Base-by-base conservation (phyloP, 2,797 vertebrate species). In the Varecia variegata region DNA sequence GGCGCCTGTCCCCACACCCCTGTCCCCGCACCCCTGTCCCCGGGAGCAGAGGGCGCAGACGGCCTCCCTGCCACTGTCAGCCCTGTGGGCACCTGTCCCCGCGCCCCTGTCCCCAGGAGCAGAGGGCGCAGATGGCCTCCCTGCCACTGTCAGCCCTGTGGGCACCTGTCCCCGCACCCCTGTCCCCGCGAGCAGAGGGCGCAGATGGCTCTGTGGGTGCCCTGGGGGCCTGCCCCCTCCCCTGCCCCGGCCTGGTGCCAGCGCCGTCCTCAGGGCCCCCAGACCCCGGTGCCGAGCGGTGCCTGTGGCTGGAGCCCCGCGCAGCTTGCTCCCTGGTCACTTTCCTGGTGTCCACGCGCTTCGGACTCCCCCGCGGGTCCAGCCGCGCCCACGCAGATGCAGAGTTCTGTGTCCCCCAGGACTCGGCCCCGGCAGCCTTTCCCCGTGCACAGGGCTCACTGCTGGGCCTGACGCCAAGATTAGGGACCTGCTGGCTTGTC, bases 391-490 rank as follows among this genome's bases (percentile, higher is more conserved):
- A 7, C 9, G 40, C 60, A 82, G 43, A 40, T 50, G 40, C 52
- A 60, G 52, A 60, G 52, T 73, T 73, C 14, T 54, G n/a, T 65
- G 32, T 10, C 32, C 18, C 58, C 27, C 1, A 1, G 17, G 11
- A 1, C 45, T 47, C 9, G 3, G 7, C 4, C 25, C 0, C 0
- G 1, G 40, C 13, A 68, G 15, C 23, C 25, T 3, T 52, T 23
- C 35, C n/a, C 38, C 56, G 18, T 67, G 17, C 5, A 14, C 32
- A n/a, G 25, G 21, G 20, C 23, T 7, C 68, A 4, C 12, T 23
- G 60, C 45, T 17, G 11, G 15, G 21, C 70, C 71, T 32, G n/a
- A 40, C 3, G 2, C 35, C 67, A 27, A 50, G 30, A 32, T 3
- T 23, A 2, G 35, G 30, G 52, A 17, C 60, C 12, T n/a, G 56